These are phyloP conservation scores for Oligia strigilis DNA, from an alignment of 2,888 invertebrate species.

Conservation along the genomic window DNA sequence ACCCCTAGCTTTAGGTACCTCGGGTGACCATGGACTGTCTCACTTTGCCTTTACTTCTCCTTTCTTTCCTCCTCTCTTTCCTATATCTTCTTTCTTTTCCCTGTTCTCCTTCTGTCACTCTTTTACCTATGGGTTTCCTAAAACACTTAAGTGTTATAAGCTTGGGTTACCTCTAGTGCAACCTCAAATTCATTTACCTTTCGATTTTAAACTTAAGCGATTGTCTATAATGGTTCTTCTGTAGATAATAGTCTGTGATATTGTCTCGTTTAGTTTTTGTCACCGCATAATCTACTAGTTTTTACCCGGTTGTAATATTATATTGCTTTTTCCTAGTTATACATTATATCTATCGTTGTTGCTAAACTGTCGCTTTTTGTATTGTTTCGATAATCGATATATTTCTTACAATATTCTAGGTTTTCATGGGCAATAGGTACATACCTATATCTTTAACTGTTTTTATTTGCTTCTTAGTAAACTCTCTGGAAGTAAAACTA, in stretches of 20 bases:
- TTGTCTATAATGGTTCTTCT: constrained; percentile 11
- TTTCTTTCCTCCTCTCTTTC: background rate
- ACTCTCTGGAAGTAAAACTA: background rate
- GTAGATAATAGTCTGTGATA: background rate
- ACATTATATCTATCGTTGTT: constrained; percentile 5
- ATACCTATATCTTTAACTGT: background rate
- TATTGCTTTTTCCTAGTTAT: constrained; percentile 4
- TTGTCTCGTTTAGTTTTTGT: constrained; percentile 33
- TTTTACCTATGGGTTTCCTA: background rate
- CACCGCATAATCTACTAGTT: constrained; percentile 14
- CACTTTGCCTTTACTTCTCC: background rate
- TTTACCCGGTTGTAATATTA: constrained; percentile 22
- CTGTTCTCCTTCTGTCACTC: background rate
- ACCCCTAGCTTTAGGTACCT: background rate
- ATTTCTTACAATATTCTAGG: background rate
- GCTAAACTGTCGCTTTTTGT: constrained; percentile 10
- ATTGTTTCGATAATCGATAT: background rate
- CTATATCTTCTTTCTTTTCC: background rate
- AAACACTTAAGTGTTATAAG: background rate
- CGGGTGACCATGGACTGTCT: too few relatives aligned
- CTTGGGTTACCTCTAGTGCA: background rate
- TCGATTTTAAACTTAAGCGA: background rate
- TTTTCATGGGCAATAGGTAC: background rate
- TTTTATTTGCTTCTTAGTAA: background rate
- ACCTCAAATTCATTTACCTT: background rate